Base-by-base conservation (phyloP, 2,888 invertebrate species). In the Lamproptera curius region DNA sequence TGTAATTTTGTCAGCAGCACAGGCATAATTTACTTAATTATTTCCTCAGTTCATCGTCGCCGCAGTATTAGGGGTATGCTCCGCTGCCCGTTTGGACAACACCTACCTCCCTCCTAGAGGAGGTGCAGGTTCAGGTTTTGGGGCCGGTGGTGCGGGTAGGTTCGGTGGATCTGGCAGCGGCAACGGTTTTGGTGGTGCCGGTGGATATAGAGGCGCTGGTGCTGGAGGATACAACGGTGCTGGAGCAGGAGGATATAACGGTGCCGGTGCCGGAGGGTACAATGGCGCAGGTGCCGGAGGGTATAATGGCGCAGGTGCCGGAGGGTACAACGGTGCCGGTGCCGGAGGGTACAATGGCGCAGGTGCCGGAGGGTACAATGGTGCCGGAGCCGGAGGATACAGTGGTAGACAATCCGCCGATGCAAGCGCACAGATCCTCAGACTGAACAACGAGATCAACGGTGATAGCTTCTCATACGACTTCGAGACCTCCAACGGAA, bases 61-160 rank as follows among this genome's bases (percentile, higher is more conserved):
- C 60, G 79, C 86, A 45, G 54, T 87, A 48, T 69, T 87, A 50
- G 83, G 85, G 56, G 79, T 73, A 52, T 84, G 85, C 69, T 67
- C 85, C 54, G 85, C 85, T 56, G 86, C 78, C 65, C 84, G 86
- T 43, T 73, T 86, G 37, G 86, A 86, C 61, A 87, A 86, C 71
- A 79, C 83, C 60, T 87, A 87, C 76, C 78, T 87, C 55, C 87
- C 87, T 14, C 87, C 87, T 52, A 78, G 86, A 67, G 83, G 83
- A 42, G 81, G 81, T 44, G 62, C 76, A 39, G 80, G 84, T 1
- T 77, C 84, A 52, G 83, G 85, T 1, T 78, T 76, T 56, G 79
- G 78, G 6, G 73, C 72, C 1, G 75, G 73, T 1, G 67, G 73
- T 28, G 67, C 70, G 1, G 51, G 59, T 10, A 63, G 56, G 1